Evolutionary conservation across 92 coral and sea anemone genomes (phyloP).

Genomic region (Scolanthus callimorphus): DNA sequence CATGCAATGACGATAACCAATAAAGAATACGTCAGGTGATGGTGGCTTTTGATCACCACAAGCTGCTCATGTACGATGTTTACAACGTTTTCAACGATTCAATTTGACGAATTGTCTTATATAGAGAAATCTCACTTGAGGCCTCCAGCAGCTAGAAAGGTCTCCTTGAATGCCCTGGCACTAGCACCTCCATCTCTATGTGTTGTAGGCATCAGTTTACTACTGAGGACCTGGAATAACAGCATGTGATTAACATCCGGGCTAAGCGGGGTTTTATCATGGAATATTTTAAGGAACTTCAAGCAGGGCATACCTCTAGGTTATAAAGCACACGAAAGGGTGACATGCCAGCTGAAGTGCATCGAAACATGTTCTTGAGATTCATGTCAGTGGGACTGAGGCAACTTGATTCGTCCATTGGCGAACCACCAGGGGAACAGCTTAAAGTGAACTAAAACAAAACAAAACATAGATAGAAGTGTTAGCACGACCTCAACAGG

Average conservation of each 20-base stretch:
- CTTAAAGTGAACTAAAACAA: slow-evolving; percentile 25
- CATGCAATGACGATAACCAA: too few species aligned
- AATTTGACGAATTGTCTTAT: too few species aligned
- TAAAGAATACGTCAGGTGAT: too few species aligned
- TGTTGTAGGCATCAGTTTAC: slow-evolving; percentile 83
- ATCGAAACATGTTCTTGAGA: slow-evolving; percentile 87
- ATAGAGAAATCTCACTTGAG: slow-evolving; percentile 43
- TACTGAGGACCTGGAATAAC: slow-evolving; percentile 61
- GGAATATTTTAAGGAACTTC: too few species aligned
- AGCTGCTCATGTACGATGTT: too few species aligned
- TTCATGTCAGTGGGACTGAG: slow-evolving; percentile 28
- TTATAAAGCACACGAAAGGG: slow-evolving; percentile 68
- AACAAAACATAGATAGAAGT: too few species aligned
- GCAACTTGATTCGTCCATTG: slow-evolving; percentile 43
- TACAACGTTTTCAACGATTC: too few species aligned
- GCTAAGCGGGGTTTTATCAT: too few species aligned
- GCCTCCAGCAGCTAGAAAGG: slow-evolving; percentile 78
- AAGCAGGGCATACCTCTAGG: slow-evolving; percentile 61
- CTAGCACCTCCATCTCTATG: slow-evolving; percentile 91
- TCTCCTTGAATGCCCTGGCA: slow-evolving; percentile 83
- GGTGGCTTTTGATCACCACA: too few species aligned
- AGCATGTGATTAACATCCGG: background rate
- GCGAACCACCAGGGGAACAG: slow-evolving; percentile 67
- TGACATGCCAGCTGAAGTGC: slow-evolving; percentile 72
- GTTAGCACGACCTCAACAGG: too few species aligned